Evolutionary conservation across 2,888 invertebrate species (phyloP).

Genomic region (Cactoblastis cactorum): DNA sequence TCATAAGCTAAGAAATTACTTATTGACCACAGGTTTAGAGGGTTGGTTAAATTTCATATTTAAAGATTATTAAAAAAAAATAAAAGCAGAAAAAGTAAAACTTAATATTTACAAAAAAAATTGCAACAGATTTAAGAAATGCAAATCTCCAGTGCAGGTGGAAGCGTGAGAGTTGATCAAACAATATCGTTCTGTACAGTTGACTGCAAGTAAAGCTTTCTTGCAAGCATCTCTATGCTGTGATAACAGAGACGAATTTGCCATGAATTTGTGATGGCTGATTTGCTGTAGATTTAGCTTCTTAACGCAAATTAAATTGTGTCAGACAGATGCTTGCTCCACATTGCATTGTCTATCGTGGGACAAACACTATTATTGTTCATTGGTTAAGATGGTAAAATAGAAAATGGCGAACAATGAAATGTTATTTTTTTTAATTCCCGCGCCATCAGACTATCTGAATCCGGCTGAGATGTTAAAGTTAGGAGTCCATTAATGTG

Average conservation of each 20-base stretch:
- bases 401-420: slow-evolving; percentile 70
- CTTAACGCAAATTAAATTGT: slow-evolving; percentile 72
- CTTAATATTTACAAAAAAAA: neutral
- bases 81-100: no score
- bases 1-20: no score
- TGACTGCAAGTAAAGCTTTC: no score
- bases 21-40: no score
- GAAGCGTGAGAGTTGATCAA: slow-evolving; percentile 60
- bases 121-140: neutral
- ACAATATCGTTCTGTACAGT: slow-evolving; percentile 44
- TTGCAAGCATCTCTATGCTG: no score
- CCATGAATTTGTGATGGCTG: no score
- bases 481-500: no score
- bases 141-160: slow-evolving; percentile 31
- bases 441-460: slow-evolving; percentile 35
- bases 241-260: no score
- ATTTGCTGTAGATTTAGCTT: no score
- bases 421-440: slow-evolving; percentile 53
- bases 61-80: no score
- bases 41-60: no score
- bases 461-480: slow-evolving; percentile 18
- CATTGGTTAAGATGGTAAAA: slow-evolving; percentile 58
- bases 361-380: slow-evolving; percentile 65
- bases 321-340: slow-evolving; percentile 74
- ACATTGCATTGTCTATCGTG: slow-evolving; percentile 74